Evolutionary conservation across 1,140 invertebrate genomes (phyloP), one percentile per base, ranked within the genome.

Genomic region (Thalassaphorura encarpata): DNA sequence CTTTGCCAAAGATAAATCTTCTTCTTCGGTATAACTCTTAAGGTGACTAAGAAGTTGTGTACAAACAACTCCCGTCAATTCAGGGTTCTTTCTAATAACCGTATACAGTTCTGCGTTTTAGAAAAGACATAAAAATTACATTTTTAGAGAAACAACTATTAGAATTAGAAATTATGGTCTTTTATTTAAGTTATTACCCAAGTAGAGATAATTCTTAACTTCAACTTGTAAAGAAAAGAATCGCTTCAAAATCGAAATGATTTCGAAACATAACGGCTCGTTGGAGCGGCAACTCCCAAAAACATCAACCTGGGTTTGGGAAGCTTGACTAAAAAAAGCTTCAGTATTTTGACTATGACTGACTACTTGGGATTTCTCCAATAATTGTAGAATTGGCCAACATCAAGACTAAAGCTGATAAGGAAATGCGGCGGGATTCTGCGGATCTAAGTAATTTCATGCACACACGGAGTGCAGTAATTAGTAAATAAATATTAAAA

Each of bases 201-300:
- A 53, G 26, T 64, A 64, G 3, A 64, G 39, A 15, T 47, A 33
- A 28, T 61, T 33, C 39, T 51, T 18, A 3, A 64, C 54, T 61
- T 64, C 56, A 4, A 29, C 21, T 26, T 58, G 52, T 23, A 52
- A 29, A 46, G 31, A 47, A 26, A 61, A 64, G 31, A 56, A 64
- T 28, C 63, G 46, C 18, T 51, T 54, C 3, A 58, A 26, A 24
- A 64, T 50, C 0, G 33, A 41, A 18, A 64, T 26, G 3, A 64
- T 26, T 57, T 64, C 63, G 24, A 42, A 54, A 23, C 59, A 64
- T 0, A 64, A 24, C 2, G 56, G 28, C 26, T 61, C 53, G 18
- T 59, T 56, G 21, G 58, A 26, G 1, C 45, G 31, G 11, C 43
- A 27, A 26, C 41, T 24, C 6, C 42, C 43, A 29, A 51, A 18